Evolutionary conservation across 2,888 invertebrate species (phyloP), one percentile per base, ranked within the genome.

Genomic region (Agrochola lota): DNA sequence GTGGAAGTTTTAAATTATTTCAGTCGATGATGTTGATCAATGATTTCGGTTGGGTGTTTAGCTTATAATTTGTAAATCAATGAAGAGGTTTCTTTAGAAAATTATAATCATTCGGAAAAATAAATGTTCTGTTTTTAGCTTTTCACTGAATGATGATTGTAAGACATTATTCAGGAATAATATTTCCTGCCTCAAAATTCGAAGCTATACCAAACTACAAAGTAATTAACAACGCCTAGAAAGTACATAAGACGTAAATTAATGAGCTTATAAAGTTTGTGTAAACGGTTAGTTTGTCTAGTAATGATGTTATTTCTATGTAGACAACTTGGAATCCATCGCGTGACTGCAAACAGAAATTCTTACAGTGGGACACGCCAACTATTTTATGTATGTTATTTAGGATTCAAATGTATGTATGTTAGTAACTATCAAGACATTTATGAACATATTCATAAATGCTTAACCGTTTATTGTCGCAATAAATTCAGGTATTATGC

Each of bases 341-440:
- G 95, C 95, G 95, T 95, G 94, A 94, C 94, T 93, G 85, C 85
- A 80, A 90, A 92, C 93, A 91, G 92, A 94, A 93, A 95, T 94
- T 94, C 93, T 92, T 93, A 90, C 90, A 85, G 91, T 91, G 87
- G 91, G 89, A 90, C 91, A 93, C 90, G 91, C 91, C 88, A 92
- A 89, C 91, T 91, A 92, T 91, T 91, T 90, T 90, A 90, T 90
- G 89, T 86, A 80, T 82, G 81, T 85, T 89, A 88, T 88, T 88
- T 88, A 85, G 83, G 84, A 89, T 88, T 84, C 82, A 83, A 89
- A 89, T 86, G 77, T 85, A 88, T 86, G 84, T 80, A 79, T 72
- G 72, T 74, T 60, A 75, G 82, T 63, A 77, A 78, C 73, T 85
- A 87, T 87, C 86, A 72, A 86, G 80, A 82, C 85, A 76, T 80